These are phyloP conservation scores for Channa striata DNA, from an alignment of 2,797 vertebrate species.

Conservation along the genomic window DNA sequence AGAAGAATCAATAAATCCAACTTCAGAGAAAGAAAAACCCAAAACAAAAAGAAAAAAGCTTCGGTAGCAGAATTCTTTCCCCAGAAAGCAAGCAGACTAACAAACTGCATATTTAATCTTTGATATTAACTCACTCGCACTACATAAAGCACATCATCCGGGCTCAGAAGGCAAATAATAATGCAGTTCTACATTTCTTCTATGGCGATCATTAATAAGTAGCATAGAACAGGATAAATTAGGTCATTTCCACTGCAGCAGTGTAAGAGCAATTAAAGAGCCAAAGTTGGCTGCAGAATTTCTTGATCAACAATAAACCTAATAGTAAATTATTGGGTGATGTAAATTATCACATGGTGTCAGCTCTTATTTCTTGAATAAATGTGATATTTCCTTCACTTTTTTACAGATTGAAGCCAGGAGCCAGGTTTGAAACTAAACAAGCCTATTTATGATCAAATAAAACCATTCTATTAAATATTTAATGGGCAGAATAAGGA, in stretches of 20 bases:
- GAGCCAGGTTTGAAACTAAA: constrained; percentile 1
- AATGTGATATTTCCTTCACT: too few relatives aligned
- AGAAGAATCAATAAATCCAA: not conserved
- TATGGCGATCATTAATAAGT: constrained; percentile 11
- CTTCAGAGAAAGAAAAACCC: not conserved
- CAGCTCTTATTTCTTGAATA: not conserved
- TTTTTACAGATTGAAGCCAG: too few relatives aligned
- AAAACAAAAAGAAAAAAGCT: not conserved
- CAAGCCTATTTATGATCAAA: not conserved
- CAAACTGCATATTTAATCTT: constrained; percentile 32
- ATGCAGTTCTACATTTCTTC: constrained; percentile 5
- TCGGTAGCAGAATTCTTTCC: not conserved
- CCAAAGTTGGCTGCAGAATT: not conserved
- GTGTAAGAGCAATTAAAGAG: constrained; percentile 35
- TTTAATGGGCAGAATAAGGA: constrained; percentile 11
- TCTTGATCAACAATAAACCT: constrained; percentile 6
- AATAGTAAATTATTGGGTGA: not conserved
- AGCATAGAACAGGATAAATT: constrained; percentile 10
- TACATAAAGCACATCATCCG: constrained; percentile 24
- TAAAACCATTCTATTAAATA: not conserved
- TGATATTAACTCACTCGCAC: constrained; percentile 25
- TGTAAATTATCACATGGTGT: not conserved
- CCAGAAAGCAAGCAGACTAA: not conserved
- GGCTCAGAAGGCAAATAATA: constrained; percentile 45
- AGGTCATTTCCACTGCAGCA: constrained; percentile 27